Base-by-base conservation (phyloP, 2,113 vertebrate species). In the Egretta garzetta region DNA sequence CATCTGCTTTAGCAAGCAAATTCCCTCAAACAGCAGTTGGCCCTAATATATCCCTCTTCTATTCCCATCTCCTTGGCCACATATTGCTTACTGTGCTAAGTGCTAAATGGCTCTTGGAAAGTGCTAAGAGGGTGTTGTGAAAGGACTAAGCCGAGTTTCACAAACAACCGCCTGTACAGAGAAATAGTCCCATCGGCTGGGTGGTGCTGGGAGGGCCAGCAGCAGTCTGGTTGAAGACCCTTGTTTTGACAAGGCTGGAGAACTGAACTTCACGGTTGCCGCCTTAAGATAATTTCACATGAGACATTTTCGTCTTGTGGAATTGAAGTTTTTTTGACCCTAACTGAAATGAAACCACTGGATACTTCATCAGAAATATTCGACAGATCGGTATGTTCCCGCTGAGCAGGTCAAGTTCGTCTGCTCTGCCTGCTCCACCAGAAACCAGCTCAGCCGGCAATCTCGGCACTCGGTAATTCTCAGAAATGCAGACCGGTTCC, bases 101-200 rank as follows among this genome's bases (percentile, higher is more conserved):
- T 94, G 95, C 63, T 96, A 96, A 93, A 92, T 81, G 72, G 52
- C 83, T 92, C 88, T 90, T 63, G 60, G 83, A 87, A 97, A 92
- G 94, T 92, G 94, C 73, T 84, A 92, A 97, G 91, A 77, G 32
- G 27, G 55, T 86, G 88, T 67, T 92, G 60, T 93, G 83, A 74
- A 89, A 88, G 39, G 80, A 17, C 90, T 84, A 70, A 80, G 45
- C 37, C 0, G 1, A 73, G 67, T 82, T 88, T 77, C 72, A 77
- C 27, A 35, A 90, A 63, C 22, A 59, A 43, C 47, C 74, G 59
- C 75, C 50, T 86, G 32, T 50, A 76, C 32, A 71, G 59, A 80
- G 64, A 27, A 95, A 55, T 10, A 64, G 52, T 33, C 24, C 66
- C 30, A 49, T 67, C 5, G 2, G 16, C 19, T 75, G 18, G 28